These are phyloP conservation scores for Centruroides vittatus DNA, from an alignment of 1,140 invertebrate genomes.

Conservation along the genomic window DNA sequence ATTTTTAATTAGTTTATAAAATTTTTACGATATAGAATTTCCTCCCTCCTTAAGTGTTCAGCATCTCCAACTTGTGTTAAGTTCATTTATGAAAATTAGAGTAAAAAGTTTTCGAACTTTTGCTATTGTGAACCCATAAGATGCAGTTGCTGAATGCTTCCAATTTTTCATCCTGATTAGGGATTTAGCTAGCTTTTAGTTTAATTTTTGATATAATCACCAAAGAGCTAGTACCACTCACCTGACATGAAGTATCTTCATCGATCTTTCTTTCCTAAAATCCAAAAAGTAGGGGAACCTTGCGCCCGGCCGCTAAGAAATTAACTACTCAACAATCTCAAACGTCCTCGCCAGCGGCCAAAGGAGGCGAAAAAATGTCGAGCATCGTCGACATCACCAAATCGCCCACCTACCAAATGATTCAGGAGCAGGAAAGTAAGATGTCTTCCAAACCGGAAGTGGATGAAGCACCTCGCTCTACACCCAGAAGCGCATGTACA, in stretches of 20 bases:
- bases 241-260: constrained; percentile 3
- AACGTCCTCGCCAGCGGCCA: neutral
- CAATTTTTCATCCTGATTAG: too few relatives aligned
- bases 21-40: too few relatives aligned
- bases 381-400: constrained; percentile 17
- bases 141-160: too few relatives aligned
- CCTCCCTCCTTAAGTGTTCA: too few relatives aligned
- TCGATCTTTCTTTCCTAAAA: constrained; percentile 7
- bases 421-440: constrained; percentile 12
- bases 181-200: too few relatives aligned
- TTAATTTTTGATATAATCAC: too few relatives aligned
- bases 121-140: too few relatives aligned
- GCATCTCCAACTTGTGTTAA: too few relatives aligned
- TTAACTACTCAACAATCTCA: neutral
- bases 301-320: neutral
- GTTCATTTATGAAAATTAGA: too few relatives aligned
- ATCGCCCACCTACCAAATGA: constrained; percentile 18
- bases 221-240: neutral
- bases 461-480: neutral
- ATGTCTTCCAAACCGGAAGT: neutral
- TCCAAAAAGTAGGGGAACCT: neutral
- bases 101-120: too few relatives aligned
- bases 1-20: too few relatives aligned
- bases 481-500: neutral
- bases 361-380: constrained; percentile 3